phyloP scores from a whole-genome alignment of 2,113 vertebrate species.

The Mobula birostris region DNA sequence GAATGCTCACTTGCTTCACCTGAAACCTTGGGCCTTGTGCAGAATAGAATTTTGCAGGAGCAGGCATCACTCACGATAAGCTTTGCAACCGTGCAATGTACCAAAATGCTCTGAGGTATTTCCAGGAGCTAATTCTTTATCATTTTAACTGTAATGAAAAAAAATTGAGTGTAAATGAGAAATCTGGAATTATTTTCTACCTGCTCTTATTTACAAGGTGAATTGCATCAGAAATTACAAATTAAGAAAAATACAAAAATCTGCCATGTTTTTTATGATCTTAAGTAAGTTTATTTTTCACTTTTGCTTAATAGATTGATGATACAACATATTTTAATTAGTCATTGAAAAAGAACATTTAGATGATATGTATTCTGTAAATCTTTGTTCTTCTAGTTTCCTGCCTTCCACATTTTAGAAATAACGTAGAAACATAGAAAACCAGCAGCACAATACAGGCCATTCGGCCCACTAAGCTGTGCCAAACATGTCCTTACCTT shows the following conservation, averaged over 20 bases:
- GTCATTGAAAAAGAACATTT: not conserved
- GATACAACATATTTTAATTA: not conserved
- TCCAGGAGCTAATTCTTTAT: not conserved
- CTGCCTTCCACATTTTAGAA: not conserved
- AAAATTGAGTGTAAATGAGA: not conserved
- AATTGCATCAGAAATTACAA: not conserved
- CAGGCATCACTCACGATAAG: too few relatives aligned
- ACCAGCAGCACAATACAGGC: too few relatives aligned
- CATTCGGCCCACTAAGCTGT: too few relatives aligned
- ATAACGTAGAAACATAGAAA: too few relatives aligned
- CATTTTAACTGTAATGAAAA: not conserved
- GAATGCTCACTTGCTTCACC: too few relatives aligned
- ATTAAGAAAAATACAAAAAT: not conserved
- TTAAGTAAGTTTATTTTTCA: not conserved
- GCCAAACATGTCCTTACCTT: too few relatives aligned
- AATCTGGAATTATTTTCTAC: not conserved
- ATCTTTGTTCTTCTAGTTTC: not conserved
- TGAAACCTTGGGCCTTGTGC: too few relatives aligned
- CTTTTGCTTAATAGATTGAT: not conserved
- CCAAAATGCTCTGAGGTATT: too few relatives aligned
- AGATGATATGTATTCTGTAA: not conserved
- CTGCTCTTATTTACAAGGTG: not conserved
- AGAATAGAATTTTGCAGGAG: too few relatives aligned
- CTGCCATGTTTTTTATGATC: not conserved
- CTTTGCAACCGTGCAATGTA: too few relatives aligned